These are phyloP conservation scores for Ataeniobius toweri DNA, from an alignment of 2,797 vertebrate species.

Conservation along the genomic window DNA sequence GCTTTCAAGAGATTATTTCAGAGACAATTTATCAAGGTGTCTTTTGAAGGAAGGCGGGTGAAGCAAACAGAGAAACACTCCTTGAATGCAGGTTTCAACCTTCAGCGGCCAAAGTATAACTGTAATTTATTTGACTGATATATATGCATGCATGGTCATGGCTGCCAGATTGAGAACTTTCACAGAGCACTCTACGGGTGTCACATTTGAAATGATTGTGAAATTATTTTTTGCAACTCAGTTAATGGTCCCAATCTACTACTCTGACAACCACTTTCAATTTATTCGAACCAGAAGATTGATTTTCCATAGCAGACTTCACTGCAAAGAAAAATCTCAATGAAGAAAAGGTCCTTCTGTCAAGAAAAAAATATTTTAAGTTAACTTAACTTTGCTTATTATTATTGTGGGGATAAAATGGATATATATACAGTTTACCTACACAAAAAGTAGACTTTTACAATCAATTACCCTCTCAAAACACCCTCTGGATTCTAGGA, in stretches of 20 bases:
- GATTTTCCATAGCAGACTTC: conserved; percentile 37
- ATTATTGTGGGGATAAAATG: neutral
- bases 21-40: conserved; percentile 49
- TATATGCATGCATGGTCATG: neutral
- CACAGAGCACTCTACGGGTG: conserved; percentile 19
- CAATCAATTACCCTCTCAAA: neutral
- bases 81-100: conserved; percentile 1
- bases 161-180: neutral
- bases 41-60: conserved; percentile 22
- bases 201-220: conserved; percentile 16
- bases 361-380: conserved; percentile 18
- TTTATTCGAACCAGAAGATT: conserved; percentile 27
- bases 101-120: neutral
- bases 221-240: conserved; percentile 44
- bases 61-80: conserved; percentile 12
- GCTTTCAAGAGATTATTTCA: conserved; percentile 44
- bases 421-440: neutral
- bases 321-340: neutral
- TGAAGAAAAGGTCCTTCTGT: conserved; percentile 36
- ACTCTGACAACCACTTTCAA: conserved; percentile 23
- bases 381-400: neutral
- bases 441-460: conserved; percentile 5
- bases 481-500: neutral
- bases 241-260: conserved; percentile 34
- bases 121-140: neutral